Evolutionary conservation across 2,797 vertebrate species (phyloP).

Genomic region (Siniperca obscura): DNA sequence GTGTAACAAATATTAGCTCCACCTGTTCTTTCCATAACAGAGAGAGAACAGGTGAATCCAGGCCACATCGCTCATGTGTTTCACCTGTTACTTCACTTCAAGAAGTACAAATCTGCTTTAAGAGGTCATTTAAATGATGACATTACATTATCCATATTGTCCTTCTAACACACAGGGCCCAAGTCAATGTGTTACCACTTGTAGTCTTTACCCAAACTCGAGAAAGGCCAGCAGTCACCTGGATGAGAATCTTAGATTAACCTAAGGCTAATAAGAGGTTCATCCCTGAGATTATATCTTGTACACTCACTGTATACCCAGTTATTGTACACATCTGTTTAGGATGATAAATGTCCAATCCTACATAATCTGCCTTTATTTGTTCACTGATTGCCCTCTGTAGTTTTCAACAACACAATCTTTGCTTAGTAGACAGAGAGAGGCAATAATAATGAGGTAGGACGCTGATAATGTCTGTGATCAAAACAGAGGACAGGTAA

Average conservation of each 20-base stretch:
- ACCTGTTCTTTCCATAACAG: background rate
- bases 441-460: constrained; percentile 26
- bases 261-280: background rate
- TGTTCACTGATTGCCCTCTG: constrained; percentile 36
- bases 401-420: constrained; percentile 20
- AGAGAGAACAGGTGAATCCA: constrained; percentile 6
- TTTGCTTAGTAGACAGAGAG: constrained; percentile 46
- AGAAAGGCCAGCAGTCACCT: background rate
- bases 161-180: background rate
- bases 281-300: constrained; percentile 33
- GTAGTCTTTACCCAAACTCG: background rate
- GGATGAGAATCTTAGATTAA: background rate
- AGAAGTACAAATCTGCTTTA: background rate
- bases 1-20: constrained; percentile 57
- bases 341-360: constrained; percentile 23
- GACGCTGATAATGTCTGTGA: constrained; percentile 16
- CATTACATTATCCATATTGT: background rate
- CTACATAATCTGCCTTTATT: constrained; percentile 44
- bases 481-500: constrained; percentile 13
- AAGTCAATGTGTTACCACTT: background rate
- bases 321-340: constrained; percentile 40
- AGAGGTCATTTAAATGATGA: background rate
- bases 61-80: background rate
- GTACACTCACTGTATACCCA: constrained; percentile 49
- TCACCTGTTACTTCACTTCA: background rate